Base-by-base conservation (phyloP, 2,888 invertebrate species). In the Cerceris rybyensis region DNA sequence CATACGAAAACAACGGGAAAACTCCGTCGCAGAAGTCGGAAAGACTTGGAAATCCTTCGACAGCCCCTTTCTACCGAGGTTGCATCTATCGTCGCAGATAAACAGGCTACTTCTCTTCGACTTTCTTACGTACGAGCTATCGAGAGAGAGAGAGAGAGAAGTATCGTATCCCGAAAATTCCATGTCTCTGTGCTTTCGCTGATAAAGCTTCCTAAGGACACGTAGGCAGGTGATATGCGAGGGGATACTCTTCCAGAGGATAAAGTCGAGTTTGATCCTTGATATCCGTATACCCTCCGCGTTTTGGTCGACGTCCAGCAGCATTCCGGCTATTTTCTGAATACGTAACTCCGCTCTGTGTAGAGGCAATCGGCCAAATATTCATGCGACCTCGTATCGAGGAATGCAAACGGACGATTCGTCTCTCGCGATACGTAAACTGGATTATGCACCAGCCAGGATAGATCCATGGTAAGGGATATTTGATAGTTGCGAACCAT, bases 361-460 rank as follows among this genome's bases (percentile, higher is more conserved):
- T 72, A 81, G 70, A 84, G 87, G 88, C 88, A 88, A 82, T 64
- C 84, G 79, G 87, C 89, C 88, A 90, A 90, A 89, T 90, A 90
- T 89, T 89, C 88, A 87, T 88, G 70, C 63, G 72, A 75, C 73
- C 78, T 82, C 75, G 66, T 82, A 82, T 84, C 77, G 75, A 41
- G 58, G 67, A 80, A 82, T 78, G 76, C 69, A 78, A 80, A 84
- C 76, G 72, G 69, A 76, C 76, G 75, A 83, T 81, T 78, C 80
- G 78, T 79, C 76, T 81, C 72, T 9, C 50, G 61, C 72, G 78
- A 72, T 79, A 77, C 81, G 75, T 71, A 81, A 86, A 85, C 77
- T 70, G 84, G 81, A 85, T 85, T 83, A 86, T 63, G 64, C 69
- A 69, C 63, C 69, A 57, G 68, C 61, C 54, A 39, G 64, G 55